These are phyloP conservation scores for Saxidomus purpurata DNA, from an alignment of 1,140 invertebrate species.

Conservation along the genomic window DNA sequence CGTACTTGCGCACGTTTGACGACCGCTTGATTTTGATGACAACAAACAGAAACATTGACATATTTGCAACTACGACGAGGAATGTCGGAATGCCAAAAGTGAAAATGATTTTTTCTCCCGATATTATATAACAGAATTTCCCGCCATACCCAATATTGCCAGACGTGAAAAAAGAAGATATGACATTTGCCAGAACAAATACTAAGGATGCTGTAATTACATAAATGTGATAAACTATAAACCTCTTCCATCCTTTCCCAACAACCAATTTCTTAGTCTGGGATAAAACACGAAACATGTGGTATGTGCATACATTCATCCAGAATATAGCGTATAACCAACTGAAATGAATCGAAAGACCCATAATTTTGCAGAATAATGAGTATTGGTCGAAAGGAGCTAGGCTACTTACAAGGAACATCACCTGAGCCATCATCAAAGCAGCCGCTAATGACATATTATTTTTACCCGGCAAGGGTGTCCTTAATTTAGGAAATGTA, in stretches of 20 bases:
- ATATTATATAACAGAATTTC: constrained; percentile 47
- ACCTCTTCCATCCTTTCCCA: neutral
- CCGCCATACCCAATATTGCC: constrained; percentile 38
- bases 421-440: constrained; percentile 4
- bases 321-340: constrained; percentile 30
- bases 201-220: neutral
- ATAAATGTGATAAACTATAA: neutral
- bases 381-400: neutral
- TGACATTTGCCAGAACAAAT: neutral
- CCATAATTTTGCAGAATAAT: neutral
- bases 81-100: constrained; percentile 41
- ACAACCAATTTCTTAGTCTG: neutral
- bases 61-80: constrained; percentile 27
- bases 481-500: constrained; percentile 4
- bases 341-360: neutral
- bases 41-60: constrained; percentile 36
- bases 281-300: constrained; percentile 34
- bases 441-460: neutral
- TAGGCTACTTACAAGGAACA: constrained; percentile 11
- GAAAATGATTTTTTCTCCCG: constrained; percentile 16
- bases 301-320: constrained; percentile 57
- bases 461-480: constrained; percentile 33
- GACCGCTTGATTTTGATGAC: neutral
- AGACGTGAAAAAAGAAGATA: neutral
- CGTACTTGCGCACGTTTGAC: neutral